Conservation (phyloP, 2,797 vertebrate genomes). For the Acrocephalus scirpaceus region DNA sequence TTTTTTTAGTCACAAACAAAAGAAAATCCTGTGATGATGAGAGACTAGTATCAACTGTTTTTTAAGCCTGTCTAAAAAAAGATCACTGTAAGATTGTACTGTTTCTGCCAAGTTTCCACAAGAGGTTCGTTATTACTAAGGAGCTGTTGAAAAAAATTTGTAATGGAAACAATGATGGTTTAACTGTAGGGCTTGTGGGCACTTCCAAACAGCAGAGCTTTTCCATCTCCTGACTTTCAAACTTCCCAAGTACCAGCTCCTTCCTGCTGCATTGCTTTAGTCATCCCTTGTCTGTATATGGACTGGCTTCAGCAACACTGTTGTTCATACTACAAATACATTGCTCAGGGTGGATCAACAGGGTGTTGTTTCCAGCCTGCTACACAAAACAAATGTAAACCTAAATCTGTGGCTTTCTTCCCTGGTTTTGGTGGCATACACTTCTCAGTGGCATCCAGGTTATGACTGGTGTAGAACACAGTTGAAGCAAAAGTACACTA, state of each 20-base stretch:
- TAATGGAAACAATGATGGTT: not conserved
- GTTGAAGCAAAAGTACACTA: not conserved
- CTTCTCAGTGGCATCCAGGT: not conserved
- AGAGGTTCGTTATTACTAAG: not conserved
- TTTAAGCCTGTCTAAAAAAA: not conserved
- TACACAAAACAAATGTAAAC: not conserved
- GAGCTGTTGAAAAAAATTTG: not conserved
- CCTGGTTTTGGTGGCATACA: not conserved
- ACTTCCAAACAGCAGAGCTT: not conserved
- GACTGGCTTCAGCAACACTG: not conserved
- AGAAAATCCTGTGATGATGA: not conserved
- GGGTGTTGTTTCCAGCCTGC: not conserved
- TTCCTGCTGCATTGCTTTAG: not conserved
- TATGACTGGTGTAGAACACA: not conserved
- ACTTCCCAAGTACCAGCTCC: not conserved
- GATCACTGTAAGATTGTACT: not conserved
- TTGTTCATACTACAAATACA: not conserved
- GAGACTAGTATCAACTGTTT: not conserved
- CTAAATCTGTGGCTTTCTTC: not conserved
- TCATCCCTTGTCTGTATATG: not conserved
- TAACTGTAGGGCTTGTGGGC: not conserved
- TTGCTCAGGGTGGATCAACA: not conserved
- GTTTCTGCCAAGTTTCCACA: slow-evolving; percentile 13
- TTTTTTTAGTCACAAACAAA: not conserved
- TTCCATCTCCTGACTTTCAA: not conserved